Evolutionary conservation across 1,140 invertebrate genomes (phyloP), one percentile per base, ranked within the genome.

Genomic region (Psix sp.): DNA sequence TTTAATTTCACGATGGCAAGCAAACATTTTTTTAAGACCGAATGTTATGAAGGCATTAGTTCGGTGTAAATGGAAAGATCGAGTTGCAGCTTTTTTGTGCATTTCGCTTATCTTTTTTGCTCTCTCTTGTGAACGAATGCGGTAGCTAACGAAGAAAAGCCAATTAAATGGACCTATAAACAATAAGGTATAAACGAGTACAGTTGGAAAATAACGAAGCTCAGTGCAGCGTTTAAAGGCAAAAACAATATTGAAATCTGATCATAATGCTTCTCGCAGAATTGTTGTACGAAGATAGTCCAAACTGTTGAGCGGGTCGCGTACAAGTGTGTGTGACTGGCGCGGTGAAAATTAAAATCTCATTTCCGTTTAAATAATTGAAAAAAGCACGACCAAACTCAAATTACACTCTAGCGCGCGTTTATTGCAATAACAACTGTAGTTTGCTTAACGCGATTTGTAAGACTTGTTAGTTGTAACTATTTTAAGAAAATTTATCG

Each of bases 241-340:
- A 77, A 78, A 76, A 81, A 80, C 75, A 80, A 81, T 80, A 82
- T 82, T 82, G 81, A 81, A 82, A 82, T 80, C 76, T 68, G 72
- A 65, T 74, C 72, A 79, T 80, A 80, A 81, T 78, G 66, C 49
- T 36, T 52, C 49, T 72, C 56, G 70, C 65, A 38, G 77, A 81
- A 80, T 81, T 70, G 70, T 63, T 59, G 52, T 18, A 71, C 60
- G 76, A 80, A 80, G 72, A 54, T 62, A 56, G 20, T 17, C 13
- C 49, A 38, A 39, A 51, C 45, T 29, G 48, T 36, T 67, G 33
- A 68, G 68, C 48, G 26, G 48, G 66, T 67, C 10, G 62, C 24
- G 11, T 43, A 31, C 26, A 3, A 13, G 26, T 31, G 49, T 35
- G 36, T 29, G 54, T 62, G 57, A 57, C 54, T 49, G 31, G 59